Conservation (phyloP, 2,888 invertebrate species). For the Unio pictorum region DNA sequence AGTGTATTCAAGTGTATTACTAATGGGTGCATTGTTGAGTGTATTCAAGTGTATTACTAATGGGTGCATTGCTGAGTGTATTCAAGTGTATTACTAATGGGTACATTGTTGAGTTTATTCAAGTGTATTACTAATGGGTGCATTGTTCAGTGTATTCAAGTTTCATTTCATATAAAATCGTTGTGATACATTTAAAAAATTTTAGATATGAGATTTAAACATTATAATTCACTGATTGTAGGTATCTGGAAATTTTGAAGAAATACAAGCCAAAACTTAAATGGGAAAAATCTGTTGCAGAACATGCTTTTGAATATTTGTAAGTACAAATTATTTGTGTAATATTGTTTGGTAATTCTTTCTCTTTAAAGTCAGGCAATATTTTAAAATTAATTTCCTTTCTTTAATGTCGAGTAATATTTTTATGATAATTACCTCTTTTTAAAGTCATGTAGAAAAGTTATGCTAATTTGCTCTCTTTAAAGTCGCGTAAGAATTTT, state of each 20-base stretch:
- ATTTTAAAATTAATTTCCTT: neutral
- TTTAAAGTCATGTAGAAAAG: neutral
- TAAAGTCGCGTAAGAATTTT: neutral
- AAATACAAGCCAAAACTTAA: conserved; percentile 83
- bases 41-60: no score
- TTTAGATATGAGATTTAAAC: no score
- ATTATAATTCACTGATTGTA: conserved; percentile 38
- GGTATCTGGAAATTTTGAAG: conserved; percentile 80
- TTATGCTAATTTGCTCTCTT: neutral
- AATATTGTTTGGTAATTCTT: neutral
- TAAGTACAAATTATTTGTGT: conserved; percentile 72
- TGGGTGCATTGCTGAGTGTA: no score
- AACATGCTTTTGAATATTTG: conserved; percentile 87
- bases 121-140: no score
- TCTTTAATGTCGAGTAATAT: no score
- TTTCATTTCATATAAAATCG: no score
- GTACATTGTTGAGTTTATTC: no score
- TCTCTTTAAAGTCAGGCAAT: neutral
- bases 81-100: no score
- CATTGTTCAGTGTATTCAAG: no score
- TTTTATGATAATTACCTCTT: neutral
- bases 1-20: no score
- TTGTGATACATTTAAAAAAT: no score
- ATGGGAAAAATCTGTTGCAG: conserved; percentile 84
- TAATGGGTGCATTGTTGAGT: no score